These are phyloP conservation scores for Ctenosaura bakeri DNA, from an alignment of 2,797 vertebrate species.

Conservation along the genomic window DNA sequence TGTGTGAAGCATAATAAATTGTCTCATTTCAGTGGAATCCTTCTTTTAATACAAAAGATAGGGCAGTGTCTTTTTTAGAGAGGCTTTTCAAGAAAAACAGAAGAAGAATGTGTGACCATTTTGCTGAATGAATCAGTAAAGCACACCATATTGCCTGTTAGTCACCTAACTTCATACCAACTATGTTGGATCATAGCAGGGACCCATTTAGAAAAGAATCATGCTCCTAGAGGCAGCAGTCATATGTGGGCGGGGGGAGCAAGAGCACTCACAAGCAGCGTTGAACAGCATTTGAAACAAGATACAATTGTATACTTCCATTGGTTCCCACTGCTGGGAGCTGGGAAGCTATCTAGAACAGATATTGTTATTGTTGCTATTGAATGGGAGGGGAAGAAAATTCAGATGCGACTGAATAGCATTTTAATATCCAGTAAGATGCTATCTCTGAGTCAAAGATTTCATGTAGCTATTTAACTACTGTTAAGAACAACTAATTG, in stretches of 20 bases:
- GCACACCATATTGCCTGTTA: not conserved
- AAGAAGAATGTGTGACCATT: slow-evolving; percentile 31
- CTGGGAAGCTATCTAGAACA: too few species aligned
- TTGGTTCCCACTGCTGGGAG: too few species aligned
- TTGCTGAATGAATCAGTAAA: slow-evolving; percentile 11
- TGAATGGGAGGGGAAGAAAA: too few species aligned
- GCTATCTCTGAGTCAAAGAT: not conserved
- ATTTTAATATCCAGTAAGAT: not conserved
- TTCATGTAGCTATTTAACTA: not conserved
- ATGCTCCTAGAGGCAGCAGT: not conserved
- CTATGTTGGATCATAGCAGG: not conserved
- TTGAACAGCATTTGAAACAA: not conserved
- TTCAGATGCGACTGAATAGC: too few species aligned
- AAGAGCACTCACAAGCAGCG: not conserved
- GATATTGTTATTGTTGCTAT: too few species aligned
- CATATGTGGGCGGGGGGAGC: not conserved
- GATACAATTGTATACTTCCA: too few species aligned
- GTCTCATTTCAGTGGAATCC: slow-evolving; percentile 59
- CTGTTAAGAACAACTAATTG: not conserved
- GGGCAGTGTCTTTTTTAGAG: slow-evolving; percentile 42
- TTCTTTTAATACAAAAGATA: slow-evolving; percentile 48
- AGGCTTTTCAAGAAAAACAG: slow-evolving; percentile 62
- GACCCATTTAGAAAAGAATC: not conserved
- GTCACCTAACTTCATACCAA: slow-evolving; percentile 36
- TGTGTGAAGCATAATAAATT: slow-evolving; percentile 64